Conservation (phyloP, 2,797 vertebrate genomes). For the Etheostoma perlongum region DNA sequence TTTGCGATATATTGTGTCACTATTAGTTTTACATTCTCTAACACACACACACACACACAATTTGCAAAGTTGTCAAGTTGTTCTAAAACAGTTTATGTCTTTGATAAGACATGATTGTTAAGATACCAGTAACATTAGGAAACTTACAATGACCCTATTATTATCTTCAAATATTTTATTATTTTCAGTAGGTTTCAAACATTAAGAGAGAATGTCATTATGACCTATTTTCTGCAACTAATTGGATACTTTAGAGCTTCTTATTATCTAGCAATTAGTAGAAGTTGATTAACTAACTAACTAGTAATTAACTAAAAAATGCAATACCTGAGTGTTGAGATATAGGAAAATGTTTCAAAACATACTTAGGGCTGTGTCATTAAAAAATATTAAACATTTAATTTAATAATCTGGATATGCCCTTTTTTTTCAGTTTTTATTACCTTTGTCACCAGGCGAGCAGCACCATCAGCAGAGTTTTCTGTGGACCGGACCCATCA, state of each 20-base stretch:
- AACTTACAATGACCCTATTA: slow-evolving; percentile 15
- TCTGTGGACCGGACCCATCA: slow-evolving; percentile 94
- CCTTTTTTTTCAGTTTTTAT: slow-evolving; percentile 3
- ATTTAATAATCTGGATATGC: background rate
- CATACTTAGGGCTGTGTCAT: background rate
- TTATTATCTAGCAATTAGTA: slow-evolving; percentile 33
- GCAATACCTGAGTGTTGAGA: background rate
- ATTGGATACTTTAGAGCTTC: slow-evolving; percentile 30
- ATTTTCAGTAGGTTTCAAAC: background rate
- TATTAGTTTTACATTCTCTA: slow-evolving; percentile 61
- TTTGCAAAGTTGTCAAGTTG: slow-evolving; percentile 25
- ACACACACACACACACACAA: background rate
- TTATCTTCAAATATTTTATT: slow-evolving; percentile 1
- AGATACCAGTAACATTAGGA: slow-evolving; percentile 7
- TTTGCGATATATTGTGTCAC: slow-evolving; percentile 58
- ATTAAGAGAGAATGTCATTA: slow-evolving; percentile 23
- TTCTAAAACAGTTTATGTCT: slow-evolving; percentile 9
- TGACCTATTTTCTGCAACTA: slow-evolving; percentile 31
- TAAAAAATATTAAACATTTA: background rate
- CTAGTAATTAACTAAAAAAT: slow-evolving; percentile 13
- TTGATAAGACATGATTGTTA: slow-evolving; percentile 29
- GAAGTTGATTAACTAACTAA: too few species aligned
- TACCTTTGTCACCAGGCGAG: slow-evolving; percentile 83
- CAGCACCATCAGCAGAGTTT: slow-evolving; percentile 97
- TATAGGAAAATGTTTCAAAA: background rate